These are phyloP conservation scores for Mimachlamys varia DNA, from an alignment of 2,888 invertebrate species.

Conservation along the genomic window DNA sequence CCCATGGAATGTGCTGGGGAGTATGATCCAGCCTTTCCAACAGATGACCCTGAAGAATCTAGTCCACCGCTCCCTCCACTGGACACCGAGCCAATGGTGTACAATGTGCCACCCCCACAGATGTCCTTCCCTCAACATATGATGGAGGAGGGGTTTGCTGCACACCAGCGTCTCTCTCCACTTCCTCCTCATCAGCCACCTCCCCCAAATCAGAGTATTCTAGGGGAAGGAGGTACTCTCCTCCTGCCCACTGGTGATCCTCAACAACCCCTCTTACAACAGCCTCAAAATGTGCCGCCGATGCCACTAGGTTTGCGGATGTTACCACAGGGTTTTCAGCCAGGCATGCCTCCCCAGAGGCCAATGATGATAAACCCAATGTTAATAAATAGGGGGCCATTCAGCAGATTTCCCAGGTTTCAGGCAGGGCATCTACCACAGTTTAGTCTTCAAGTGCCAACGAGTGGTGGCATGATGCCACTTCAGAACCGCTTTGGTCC, in stretches of 20 bases:
- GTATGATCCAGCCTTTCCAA: constrained; percentile 64
- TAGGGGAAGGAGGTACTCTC: constrained; percentile 52
- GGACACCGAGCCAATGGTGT: constrained; percentile 50
- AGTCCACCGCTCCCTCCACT: constrained; percentile 53
- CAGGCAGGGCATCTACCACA: constrained; percentile 48
- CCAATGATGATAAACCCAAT: constrained; percentile 66
- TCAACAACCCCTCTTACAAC: constrained; percentile 39
- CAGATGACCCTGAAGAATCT: constrained; percentile 52
- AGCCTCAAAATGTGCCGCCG: constrained; percentile 40
- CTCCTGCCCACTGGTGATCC: constrained; percentile 46
- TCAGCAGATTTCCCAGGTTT: constrained; percentile 45
- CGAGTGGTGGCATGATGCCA: constrained; percentile 51
- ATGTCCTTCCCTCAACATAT: constrained; percentile 50
- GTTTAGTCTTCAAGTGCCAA: constrained; percentile 49
- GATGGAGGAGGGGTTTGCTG: constrained; percentile 46
- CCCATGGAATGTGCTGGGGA: constrained; percentile 52
- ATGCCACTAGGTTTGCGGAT: constrained; percentile 54
- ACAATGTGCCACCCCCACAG: constrained; percentile 54
- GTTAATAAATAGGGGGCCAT: constrained; percentile 62
- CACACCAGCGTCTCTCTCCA: constrained; percentile 42
- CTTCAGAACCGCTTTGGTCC: constrained; percentile 52
- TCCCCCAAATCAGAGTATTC: constrained; percentile 43
- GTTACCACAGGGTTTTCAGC: constrained; percentile 60
- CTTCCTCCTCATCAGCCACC: constrained; percentile 48
- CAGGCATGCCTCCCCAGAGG: constrained; percentile 61